These are phyloP conservation scores for Archilochus colubris DNA, from an alignment of 2,113 vertebrate genomes.

Conservation along the genomic window DNA sequence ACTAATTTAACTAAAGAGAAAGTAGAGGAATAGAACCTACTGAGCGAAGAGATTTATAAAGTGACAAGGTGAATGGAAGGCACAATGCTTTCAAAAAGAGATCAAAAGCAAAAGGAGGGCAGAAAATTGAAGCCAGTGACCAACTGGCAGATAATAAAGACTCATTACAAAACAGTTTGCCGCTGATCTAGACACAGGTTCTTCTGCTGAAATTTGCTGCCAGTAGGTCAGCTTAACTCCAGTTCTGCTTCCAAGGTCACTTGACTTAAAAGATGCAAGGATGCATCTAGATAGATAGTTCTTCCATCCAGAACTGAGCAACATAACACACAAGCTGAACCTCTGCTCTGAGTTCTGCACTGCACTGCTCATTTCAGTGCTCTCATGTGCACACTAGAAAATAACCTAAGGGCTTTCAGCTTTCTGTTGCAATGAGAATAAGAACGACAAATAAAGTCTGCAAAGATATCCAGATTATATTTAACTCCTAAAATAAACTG, in stretches of 20 bases:
- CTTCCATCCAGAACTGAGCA: neutral
- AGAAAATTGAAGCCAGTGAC: neutral
- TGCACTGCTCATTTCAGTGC: neutral
- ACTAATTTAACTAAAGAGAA: neutral
- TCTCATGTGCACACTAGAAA: neutral
- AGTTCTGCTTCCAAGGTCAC: neutral
- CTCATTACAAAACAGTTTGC: neutral
- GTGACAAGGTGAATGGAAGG: neutral
- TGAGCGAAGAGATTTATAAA: neutral
- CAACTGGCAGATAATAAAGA: neutral
- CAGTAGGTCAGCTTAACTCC: neutral
- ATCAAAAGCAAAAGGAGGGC: neutral
- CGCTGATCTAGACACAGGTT: rapidly evolving
- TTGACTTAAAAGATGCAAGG: neutral
- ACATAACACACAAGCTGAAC: rapidly evolving
- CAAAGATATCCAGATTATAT: neutral
- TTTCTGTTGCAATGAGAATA: neutral
- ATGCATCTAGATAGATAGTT: neutral
- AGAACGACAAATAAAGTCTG: neutral
- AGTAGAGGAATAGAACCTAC: neutral
- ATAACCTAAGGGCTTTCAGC: neutral
- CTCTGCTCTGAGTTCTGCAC: neutral
- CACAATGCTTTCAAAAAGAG: neutral
- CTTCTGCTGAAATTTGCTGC: neutral
- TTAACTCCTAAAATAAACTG: neutral